Base-by-base conservation (phyloP, 2,888 invertebrate species). In the Dysmachus trigonus region DNA sequence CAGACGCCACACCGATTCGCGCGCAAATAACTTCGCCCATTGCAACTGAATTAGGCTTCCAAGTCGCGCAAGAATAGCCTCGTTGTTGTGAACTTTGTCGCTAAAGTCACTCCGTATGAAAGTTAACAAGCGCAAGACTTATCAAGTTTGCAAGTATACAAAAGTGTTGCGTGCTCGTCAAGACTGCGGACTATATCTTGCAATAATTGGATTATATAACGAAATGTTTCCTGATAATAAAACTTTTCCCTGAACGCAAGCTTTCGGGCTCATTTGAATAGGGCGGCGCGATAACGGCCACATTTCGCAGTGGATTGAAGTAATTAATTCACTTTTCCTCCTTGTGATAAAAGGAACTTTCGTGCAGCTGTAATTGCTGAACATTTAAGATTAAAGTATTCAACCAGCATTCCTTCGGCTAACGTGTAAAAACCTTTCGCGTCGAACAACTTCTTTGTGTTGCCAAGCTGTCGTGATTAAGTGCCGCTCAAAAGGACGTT, bases 171-270 rank as follows among this genome's bases (percentile, higher is more conserved):
- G 87, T 87, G 87, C 31, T 15, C 27, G 31, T 30, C 38, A 31
- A 81, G 38, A 71, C 51, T 72, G 53, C 73, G 77, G 72, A 86
- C 79, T 84, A 84, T 87, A 87, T 87, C 87, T 85, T 53, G 86
- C 51, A 31, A 79, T 87, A 87, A 87, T 87, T 87, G 87, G 87
- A 87, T 87, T 87, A 87, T 87, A 86, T 84, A 86, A 86, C 86
- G 86, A 84, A 86, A 87, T 79, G 74, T 86, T 84, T 87, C 85
- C 81, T 86, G 87, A 87, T 86, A 87, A 33, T 85, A 71, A 79
- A 84, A 87, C 86, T 85, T 74, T 31, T 74, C 47, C 30, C 38
- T 30, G 71, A 27, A 72, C 83, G 83, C 53, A 22, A 72, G 83
- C 72, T 83, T 83, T 30, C 2, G 71, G 30, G 41, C 83, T 83